Percentiles rank a stretch among this genome's conserved stretches.
Evolutionary conservation across 92 coral and sea anemone genomes (phyloP).

Genomic region (Porites lobata): DNA sequence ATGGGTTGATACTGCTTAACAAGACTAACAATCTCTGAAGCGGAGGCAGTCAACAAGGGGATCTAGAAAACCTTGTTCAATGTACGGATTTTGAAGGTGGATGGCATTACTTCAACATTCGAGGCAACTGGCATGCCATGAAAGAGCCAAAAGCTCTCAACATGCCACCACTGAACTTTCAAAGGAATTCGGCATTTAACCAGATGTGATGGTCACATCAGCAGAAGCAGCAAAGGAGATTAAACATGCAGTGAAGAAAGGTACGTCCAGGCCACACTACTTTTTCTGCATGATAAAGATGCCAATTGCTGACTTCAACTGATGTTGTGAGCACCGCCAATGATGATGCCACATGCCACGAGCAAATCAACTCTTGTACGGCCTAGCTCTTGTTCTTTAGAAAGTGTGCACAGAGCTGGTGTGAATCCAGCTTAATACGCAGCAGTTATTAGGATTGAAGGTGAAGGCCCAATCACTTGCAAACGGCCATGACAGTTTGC

Average conservation of each 20-base stretch:
- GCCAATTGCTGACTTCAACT: neutral
- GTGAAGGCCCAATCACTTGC: neutral
- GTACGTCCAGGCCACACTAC: neutral
- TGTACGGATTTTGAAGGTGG: too few relatives aligned
- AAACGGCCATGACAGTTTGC: neutral
- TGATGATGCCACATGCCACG: neutral
- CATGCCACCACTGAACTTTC: neutral
- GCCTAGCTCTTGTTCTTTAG: neutral
- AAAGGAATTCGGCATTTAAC: neutral
- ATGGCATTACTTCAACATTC: neutral
- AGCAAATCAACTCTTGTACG: neutral
- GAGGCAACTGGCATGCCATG: neutral
- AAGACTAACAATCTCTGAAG: too few relatives aligned
- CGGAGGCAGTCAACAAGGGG: too few relatives aligned
- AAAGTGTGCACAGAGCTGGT: neutral
- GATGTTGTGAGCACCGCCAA: neutral
- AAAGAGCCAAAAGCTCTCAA: neutral
- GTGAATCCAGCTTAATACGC: neutral
- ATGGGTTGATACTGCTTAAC: too few relatives aligned
- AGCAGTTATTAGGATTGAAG: neutral
- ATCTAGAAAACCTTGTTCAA: too few relatives aligned
- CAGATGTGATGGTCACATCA: neutral
- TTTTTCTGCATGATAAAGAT: neutral
- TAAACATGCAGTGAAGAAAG: neutral
- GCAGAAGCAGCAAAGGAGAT: neutral